Base-by-base conservation (phyloP, 2,113 vertebrate genomes). In the Crotalus viridis region DNA sequence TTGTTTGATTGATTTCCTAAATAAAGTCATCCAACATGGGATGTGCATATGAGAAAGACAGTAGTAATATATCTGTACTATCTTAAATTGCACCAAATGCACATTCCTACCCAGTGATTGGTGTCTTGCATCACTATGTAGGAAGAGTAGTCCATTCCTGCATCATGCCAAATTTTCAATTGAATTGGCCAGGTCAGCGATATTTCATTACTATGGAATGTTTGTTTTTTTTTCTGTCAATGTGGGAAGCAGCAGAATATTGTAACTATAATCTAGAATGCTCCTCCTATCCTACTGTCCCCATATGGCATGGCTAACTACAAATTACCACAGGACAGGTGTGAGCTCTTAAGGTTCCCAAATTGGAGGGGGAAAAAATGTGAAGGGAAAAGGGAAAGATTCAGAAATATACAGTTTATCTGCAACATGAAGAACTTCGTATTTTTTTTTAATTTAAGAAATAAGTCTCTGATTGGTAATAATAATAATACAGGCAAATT, bases 331-430 rank as follows among this genome's bases (percentile, higher is more conserved):
- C 5, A 74, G 22, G 33, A 61, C 24, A 28, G 26, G 48, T 91
- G 43, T 8, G 1, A 91, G 3, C 28, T 10, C 12, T 51, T n/a
- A 33, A 10, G 13, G 61, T 43, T 90, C 61, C 6, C 2, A 81
- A 39, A 64, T 5, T 33, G 13, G 26, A 28, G 12, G 0, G 0
- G 5, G 2, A 0, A 3, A 3, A 74, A 33, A 74, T 33, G 28
- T 15, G 13, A 74, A 74, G 64, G 64, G n/a, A 33, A 74, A 55
- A 55, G 54, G 13, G 0, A 55, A 55, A 10, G 13, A 48, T 12
- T 74, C 17, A n/a, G 21, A n/a, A 69, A 74, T 26, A 5, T 51
- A 55, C 55, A 54, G 7, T 33, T 33, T 21, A 21, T 88, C n/a
- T 88, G 54, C 24, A 64, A 3, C 10, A 15, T 22, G 22, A 39